Conservation (phyloP, 2,888 invertebrate species). For the Tanytarsus gracilentus region DNA sequence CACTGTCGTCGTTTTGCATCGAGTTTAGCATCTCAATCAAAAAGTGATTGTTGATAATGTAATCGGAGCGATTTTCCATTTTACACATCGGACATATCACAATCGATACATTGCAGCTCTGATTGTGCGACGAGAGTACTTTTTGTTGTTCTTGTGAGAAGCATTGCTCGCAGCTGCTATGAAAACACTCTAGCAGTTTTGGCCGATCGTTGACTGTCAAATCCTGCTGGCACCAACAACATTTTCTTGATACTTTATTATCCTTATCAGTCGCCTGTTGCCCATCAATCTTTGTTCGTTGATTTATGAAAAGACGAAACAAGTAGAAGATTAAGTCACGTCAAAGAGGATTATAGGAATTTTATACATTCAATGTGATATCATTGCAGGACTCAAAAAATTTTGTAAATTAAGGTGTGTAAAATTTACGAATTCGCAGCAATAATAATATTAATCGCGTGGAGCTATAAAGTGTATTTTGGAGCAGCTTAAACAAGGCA, state of each 20-base stretch:
- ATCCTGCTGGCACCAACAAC: conserved; percentile 48
- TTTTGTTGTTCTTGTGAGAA: conserved; percentile 37
- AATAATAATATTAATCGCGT: too few species aligned
- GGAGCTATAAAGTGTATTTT: too few species aligned
- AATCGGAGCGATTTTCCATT: conserved; percentile 58
- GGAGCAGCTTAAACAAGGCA: too few species aligned
- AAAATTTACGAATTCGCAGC: too few species aligned
- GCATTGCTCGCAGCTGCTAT: conserved; percentile 73
- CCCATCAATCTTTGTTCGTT: conserved; percentile 30
- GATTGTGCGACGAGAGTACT: conserved; percentile 40
- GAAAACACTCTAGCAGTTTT: conserved; percentile 79
- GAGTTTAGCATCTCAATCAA: conserved; percentile 49
- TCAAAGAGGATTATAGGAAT: too few species aligned
- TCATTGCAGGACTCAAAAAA: too few species aligned
- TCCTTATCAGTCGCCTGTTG: conserved; percentile 34
- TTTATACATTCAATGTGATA: too few species aligned
- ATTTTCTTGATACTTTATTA: conserved; percentile 42
- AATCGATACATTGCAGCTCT: conserved; percentile 12
- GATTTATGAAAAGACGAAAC: neutral
- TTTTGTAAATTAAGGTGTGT: too few species aligned
- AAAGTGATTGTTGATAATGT: conserved; percentile 78
- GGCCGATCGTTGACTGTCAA: conserved; percentile 54
- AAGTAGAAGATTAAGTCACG: neutral
- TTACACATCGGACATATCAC: conserved; percentile 59
- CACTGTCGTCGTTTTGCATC: conserved; percentile 46